A percentile compares a stretch with the other conserved stretches of the same genome.
phyloP scores from a whole-genome alignment of 2,888 invertebrate genomes.

The Clepsis dumicolana region DNA sequence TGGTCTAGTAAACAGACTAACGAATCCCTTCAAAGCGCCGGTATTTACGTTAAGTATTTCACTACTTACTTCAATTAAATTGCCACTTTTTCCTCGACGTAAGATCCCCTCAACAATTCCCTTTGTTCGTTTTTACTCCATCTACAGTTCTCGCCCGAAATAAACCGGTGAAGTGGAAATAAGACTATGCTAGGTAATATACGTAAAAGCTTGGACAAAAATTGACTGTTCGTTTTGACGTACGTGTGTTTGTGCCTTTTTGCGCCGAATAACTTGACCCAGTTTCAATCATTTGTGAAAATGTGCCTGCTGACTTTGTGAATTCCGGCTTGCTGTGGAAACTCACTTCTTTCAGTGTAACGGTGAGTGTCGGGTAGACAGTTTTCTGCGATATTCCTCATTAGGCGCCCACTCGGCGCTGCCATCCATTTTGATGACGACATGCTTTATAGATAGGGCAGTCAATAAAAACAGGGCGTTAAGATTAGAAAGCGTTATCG shows the following conservation, averaged over 20 bases:
- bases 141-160: constrained; percentile 27
- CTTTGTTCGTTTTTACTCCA: constrained; percentile 32
- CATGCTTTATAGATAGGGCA: constrained; percentile 22
- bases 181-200: constrained; percentile 23
- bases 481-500: background rate
- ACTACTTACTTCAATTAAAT: constrained; percentile 35
- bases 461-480: constrained; percentile 8
- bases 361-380: constrained; percentile 20
- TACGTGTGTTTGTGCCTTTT: constrained; percentile 2
- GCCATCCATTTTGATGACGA: constrained; percentile 29
- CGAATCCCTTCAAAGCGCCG: constrained; percentile 13
- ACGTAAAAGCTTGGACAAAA: constrained; percentile 17
- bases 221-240: constrained; percentile 24
- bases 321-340: constrained; percentile 12
- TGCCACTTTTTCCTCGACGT: constrained; percentile 20
- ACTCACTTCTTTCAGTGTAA: constrained; percentile 18
- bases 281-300: constrained; percentile 25
- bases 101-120: constrained; percentile 16
- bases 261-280: constrained; percentile 14
- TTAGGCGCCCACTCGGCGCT: constrained; percentile 27
- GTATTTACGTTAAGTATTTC: constrained; percentile 24
- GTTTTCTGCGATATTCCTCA: constrained; percentile 30
- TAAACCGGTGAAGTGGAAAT: constrained; percentile 40
- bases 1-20: constrained; percentile 20
- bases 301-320: constrained; percentile 12